A percentile compares a stretch with the other conserved stretches of the same genome.
Evolutionary conservation across 1,140 invertebrate species (phyloP).

Genomic region (Octopus bimaculoides): DNA sequence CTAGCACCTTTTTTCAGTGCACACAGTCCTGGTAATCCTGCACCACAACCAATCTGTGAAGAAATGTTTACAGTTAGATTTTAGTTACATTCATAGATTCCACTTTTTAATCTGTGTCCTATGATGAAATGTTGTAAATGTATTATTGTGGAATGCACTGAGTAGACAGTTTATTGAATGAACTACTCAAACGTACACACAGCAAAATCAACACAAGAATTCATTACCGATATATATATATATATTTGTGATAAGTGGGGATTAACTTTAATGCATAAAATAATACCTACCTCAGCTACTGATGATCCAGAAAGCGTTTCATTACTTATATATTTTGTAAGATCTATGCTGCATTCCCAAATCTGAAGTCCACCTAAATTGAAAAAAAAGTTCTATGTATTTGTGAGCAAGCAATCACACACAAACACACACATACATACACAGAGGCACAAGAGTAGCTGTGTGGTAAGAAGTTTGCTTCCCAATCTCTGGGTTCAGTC

Average conservation of each 20-base stretch:
- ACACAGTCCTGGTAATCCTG: conserved; percentile 76
- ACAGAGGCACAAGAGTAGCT: too few relatives aligned
- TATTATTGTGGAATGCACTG: too few relatives aligned
- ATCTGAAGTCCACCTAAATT: conserved; percentile 36
- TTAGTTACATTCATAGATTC: not conserved
- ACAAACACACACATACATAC: too few relatives aligned
- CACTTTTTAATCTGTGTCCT: too few relatives aligned
- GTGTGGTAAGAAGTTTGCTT: too few relatives aligned
- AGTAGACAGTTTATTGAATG: too few relatives aligned
- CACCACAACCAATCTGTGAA: conserved; percentile 79
- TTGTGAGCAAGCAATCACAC: too few relatives aligned
- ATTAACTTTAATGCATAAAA: not conserved
- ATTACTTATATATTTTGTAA: conserved; percentile 25
- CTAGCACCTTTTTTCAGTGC: conserved; percentile 65
- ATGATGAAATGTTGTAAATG: too few relatives aligned
- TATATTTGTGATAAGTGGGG: not conserved
- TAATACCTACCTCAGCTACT: not conserved
- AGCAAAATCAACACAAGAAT: not conserved
- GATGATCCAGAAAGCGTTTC: conserved; percentile 11
- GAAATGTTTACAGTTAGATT: not conserved
- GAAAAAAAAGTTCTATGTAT: not conserved
- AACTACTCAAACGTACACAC: too few relatives aligned
- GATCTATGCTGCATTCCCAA: conserved; percentile 38
- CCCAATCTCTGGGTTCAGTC: too few relatives aligned
- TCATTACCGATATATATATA: not conserved